Conservation (phyloP, 2,888 invertebrate genomes). For the Drosophila diplacantha region DNA sequence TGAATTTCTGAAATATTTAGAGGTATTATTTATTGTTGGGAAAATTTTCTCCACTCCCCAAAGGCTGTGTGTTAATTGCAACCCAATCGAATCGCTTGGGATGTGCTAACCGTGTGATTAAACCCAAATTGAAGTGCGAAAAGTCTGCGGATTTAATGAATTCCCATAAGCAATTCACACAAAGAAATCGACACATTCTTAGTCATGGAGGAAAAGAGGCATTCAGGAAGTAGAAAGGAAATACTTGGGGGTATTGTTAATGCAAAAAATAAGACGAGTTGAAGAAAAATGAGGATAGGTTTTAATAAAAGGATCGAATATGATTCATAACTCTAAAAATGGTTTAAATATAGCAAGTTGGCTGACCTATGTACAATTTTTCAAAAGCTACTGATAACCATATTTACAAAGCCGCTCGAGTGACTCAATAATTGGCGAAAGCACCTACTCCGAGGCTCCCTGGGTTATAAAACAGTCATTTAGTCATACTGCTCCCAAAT, state of each 20-base stretch:
- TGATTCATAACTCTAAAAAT: not conserved
- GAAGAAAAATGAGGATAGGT: not conserved
- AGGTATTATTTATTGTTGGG: not conserved
- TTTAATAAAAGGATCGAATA: not conserved
- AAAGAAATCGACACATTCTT: conserved; percentile 12
- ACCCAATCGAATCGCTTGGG: conserved; percentile 14
- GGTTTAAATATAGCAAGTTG: not conserved
- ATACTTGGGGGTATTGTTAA: not conserved
- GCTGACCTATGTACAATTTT: conserved; percentile 1
- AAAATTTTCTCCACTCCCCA: conserved; percentile 9
- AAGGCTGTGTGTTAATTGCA: conserved; percentile 30
- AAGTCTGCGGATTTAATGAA: conserved; percentile 28
- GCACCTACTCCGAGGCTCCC: conserved; percentile 1
- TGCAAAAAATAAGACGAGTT: not conserved
- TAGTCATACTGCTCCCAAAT: conserved; percentile 9
- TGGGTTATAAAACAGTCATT: conserved; percentile 1
- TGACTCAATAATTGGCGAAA: conserved; percentile 7
- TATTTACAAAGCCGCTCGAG: not conserved
- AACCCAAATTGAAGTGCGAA: conserved; percentile 25
- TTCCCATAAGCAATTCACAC: conserved; percentile 6
- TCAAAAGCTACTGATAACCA: not conserved
- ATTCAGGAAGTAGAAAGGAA: conserved; percentile 15
- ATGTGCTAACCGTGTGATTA: conserved; percentile 33
- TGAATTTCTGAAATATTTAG: not conserved
- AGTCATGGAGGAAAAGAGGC: conserved; percentile 3